Conservation (phyloP, 2,888 invertebrate genomes). For the Acronicta psi region DNA sequence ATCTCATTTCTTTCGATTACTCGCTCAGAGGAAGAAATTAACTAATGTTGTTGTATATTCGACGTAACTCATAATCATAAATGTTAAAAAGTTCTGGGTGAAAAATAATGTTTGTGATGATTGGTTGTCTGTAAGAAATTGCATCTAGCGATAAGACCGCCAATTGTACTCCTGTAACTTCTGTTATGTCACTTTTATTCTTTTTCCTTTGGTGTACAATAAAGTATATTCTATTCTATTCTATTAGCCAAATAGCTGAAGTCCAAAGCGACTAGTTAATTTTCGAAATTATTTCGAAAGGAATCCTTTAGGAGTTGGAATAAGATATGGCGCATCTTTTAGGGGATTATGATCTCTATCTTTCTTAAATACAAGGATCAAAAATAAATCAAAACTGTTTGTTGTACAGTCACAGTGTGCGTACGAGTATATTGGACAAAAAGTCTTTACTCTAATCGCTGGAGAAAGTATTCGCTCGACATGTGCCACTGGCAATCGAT, state of each 20-base stretch:
- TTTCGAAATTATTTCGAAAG: too few species aligned
- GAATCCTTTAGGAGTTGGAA: too few species aligned
- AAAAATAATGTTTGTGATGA: neutral
- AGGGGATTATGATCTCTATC: neutral
- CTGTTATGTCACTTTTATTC: too few species aligned
- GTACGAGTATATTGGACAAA: constrained; percentile 64
- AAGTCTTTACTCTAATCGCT: constrained; percentile 63
- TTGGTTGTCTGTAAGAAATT: too few species aligned
- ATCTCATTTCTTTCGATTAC: constrained; percentile 82
- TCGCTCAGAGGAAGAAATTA: constrained; percentile 77
- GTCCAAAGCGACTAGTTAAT: too few species aligned
- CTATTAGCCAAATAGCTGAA: neutral
- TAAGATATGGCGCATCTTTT: too few species aligned
- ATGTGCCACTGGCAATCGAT: constrained; percentile 70
- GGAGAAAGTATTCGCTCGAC: constrained; percentile 71
- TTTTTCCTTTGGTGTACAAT: too few species aligned
- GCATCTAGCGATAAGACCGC: too few species aligned
- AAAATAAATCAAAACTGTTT: neutral
- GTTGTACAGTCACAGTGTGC: too few species aligned
- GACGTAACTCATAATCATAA: constrained; percentile 60
- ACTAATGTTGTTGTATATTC: constrained; percentile 70
- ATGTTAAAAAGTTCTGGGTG: neutral
- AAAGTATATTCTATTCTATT: too few species aligned
- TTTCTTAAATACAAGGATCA: neutral
- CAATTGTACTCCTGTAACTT: too few species aligned